A percentile compares a stretch with the other conserved stretches of the same genome.
phyloP scores from a whole-genome alignment of 53 echinoderm and acorn worm genomes.

The Arbacia lixula region DNA sequence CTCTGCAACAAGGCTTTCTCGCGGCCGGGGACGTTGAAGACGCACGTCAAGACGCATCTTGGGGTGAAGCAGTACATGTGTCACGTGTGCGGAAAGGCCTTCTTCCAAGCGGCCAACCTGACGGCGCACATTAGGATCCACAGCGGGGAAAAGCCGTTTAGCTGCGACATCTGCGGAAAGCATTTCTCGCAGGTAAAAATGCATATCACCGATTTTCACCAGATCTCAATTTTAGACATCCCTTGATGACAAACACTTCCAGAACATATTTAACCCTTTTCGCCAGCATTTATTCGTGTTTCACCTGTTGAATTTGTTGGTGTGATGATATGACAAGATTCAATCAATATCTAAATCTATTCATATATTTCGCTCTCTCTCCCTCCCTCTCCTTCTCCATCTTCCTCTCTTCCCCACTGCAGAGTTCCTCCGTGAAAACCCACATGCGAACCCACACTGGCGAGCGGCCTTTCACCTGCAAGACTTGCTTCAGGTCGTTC shows the following conservation, averaged over 20 bases:
- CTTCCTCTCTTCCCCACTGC: too few species aligned
- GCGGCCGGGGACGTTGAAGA: slow-evolving; percentile 78
- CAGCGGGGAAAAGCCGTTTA: slow-evolving; percentile 89
- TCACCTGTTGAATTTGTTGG: too few species aligned
- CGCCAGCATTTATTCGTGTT: too few species aligned
- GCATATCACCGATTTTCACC: too few species aligned
- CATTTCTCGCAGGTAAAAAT: slow-evolving; percentile 82
- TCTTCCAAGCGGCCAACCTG: slow-evolving; percentile 76
- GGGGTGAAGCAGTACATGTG: slow-evolving; percentile 76
- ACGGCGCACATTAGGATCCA: slow-evolving; percentile 79
- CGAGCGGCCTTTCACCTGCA: slow-evolving; percentile 82
- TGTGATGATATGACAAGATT: too few species aligned
- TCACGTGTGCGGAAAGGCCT: slow-evolving; percentile 70
- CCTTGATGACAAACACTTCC: too few species aligned
- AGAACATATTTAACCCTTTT: too few species aligned
- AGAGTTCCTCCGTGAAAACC: slow-evolving; percentile 94
- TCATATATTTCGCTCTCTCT: too few species aligned
- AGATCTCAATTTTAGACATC: too few species aligned
- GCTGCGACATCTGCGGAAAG: slow-evolving; percentile 72
- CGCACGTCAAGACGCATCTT: slow-evolving; percentile 76
- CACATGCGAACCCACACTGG: slow-evolving; percentile 95
- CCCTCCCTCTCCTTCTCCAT: too few species aligned
- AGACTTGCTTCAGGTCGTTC: slow-evolving; percentile 77
- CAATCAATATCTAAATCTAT: too few species aligned
- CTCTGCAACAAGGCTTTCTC: slow-evolving; percentile 83